Evolutionary conservation across 1,140 invertebrate genomes (phyloP).

Genomic region (Lepidurus couesii): DNA sequence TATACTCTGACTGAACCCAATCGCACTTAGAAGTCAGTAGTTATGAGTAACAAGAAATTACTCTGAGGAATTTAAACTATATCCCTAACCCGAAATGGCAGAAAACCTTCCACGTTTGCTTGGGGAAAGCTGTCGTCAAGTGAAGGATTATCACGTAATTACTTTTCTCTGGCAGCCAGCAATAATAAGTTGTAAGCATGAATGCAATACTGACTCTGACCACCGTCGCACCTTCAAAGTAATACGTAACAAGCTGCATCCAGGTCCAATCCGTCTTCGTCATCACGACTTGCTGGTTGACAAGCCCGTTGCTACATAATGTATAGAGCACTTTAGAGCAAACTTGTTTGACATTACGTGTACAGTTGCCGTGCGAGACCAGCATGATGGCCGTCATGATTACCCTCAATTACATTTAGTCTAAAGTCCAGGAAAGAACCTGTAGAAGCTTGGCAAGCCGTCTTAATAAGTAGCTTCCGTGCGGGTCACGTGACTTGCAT

Average conservation of each 20-base stretch:
- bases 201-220: neutral
- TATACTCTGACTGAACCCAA: no score
- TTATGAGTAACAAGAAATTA: no score
- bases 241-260: neutral
- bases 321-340: neutral
- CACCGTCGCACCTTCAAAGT: neutral
- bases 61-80: no score
- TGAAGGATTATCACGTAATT: neutral
- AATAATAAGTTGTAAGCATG: constrained; percentile 4
- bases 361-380: neutral
- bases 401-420: constrained; percentile 6
- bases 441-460: neutral
- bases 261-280: neutral
- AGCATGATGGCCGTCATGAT: constrained; percentile 5
- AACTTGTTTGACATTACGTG: neutral
- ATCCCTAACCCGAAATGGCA: neutral
- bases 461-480: constrained; percentile 18
- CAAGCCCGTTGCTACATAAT: neutral
- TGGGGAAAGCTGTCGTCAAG: neutral
- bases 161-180: neutral
- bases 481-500: constrained; percentile 11
- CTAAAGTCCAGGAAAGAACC: neutral
- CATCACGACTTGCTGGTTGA: neutral
- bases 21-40: no score
- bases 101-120: neutral